A percentile compares a stretch with the other conserved stretches of the same genome.
These are phyloP conservation scores for Helicorthomorpha holstii DNA, from an alignment of 1,140 invertebrate species.

Conservation along the genomic window DNA sequence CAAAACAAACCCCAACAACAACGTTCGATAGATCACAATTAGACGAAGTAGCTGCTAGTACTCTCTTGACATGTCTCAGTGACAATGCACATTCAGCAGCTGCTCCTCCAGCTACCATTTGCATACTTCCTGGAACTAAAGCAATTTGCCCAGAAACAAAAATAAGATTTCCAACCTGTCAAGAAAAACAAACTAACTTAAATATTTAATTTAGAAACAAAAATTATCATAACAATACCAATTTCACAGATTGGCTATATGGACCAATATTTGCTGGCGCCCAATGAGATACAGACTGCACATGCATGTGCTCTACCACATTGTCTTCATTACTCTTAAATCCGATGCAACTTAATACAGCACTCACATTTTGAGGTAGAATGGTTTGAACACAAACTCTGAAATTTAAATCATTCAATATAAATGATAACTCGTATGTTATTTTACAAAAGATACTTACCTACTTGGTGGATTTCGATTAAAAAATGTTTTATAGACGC, in stretches of 20 bases:
- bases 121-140: slow-evolving; percentile 67
- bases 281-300: slow-evolving; percentile 89
- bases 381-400: slow-evolving; percentile 59
- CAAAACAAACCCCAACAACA: slow-evolving; percentile 21
- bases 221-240: slow-evolving; percentile 22
- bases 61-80: slow-evolving; percentile 58
- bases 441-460: not conserved
- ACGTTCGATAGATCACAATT: slow-evolving; percentile 57
- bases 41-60: slow-evolving; percentile 57
- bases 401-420: not conserved
- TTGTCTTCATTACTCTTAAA: not conserved
- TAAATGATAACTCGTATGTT: not conserved
- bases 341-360: slow-evolving; percentile 40
- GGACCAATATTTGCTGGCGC: slow-evolving; percentile 89
- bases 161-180: slow-evolving; percentile 56
- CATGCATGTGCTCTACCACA: slow-evolving; percentile 33
- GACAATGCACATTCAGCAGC: slow-evolving; percentile 59
- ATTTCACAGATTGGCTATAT: slow-evolving; percentile 77
- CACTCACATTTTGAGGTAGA: not conserved
- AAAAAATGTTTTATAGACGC: slow-evolving; percentile 53
- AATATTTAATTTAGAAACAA: not conserved
- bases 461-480: slow-evolving; percentile 46
- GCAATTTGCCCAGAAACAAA: slow-evolving; percentile 82
- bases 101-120: slow-evolving; percentile 48
- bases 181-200: not conserved